A percentile compares a stretch with the other conserved stretches of the same genome.
Conservation (phyloP, 2,113 vertebrate genomes). For the Agelaius phoeniceus region DNA sequence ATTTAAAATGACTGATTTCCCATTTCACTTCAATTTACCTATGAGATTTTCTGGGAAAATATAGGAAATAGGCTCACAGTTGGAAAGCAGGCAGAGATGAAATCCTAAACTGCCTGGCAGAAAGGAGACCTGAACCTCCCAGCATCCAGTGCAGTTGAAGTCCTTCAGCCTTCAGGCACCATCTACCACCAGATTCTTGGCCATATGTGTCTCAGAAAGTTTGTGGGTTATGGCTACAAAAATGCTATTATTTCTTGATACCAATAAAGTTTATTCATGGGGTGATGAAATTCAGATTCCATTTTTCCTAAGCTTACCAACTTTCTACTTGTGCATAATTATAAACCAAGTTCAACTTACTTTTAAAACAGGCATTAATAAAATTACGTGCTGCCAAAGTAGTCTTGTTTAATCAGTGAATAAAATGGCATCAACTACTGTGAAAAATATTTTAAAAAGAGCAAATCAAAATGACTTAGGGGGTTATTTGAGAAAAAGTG, state of each 20-base stretch:
- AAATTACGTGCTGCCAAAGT: not conserved
- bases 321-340: not conserved
- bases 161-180: not conserved
- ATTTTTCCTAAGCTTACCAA: not conserved
- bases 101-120: not conserved
- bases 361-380: not conserved
- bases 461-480: slow-evolving; percentile 26
- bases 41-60: not conserved
- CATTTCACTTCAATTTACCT: not conserved
- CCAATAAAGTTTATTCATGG: not conserved
- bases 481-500: slow-evolving; percentile 29
- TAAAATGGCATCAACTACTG: not conserved
- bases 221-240: not conserved
- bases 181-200: not conserved
- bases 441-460: not conserved
- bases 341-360: not conserved
- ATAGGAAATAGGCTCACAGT: not conserved
- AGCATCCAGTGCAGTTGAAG: fast-evolving
- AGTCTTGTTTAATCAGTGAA: not conserved
- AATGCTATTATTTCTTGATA: not conserved
- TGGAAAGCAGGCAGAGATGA: not conserved
- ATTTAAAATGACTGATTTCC: not conserved
- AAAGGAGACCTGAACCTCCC: not conserved
- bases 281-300: not conserved
- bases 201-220: not conserved